Evolutionary conservation across 1,140 invertebrate genomes (phyloP).

Genomic region (Diachasma alloeum): DNA sequence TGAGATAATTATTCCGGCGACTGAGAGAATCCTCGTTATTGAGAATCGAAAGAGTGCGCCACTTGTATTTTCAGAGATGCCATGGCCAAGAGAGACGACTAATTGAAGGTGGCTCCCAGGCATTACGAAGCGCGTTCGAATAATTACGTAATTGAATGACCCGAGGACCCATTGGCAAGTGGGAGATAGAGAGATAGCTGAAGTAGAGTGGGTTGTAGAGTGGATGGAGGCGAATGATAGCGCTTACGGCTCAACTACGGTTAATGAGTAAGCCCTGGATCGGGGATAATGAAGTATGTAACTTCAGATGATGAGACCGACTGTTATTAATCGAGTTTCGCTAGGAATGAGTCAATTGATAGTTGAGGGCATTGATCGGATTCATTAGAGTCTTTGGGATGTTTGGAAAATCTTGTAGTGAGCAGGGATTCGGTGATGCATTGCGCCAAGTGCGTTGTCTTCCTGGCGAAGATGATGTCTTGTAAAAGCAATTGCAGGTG

Average conservation of each 20-base stretch:
- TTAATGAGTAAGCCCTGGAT: constrained; percentile 24
- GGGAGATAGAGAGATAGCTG: constrained; percentile 5
- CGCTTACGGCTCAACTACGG: constrained; percentile 10
- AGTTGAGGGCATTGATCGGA: background rate
- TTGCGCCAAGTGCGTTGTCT: too few species aligned
- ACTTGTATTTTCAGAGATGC: background rate
- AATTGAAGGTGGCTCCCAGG: constrained; percentile 34
- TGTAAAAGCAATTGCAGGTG: too few species aligned
- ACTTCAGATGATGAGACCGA: constrained; percentile 15
- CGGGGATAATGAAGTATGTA: constrained; percentile 18
- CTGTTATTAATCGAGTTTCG: constrained; percentile 17
- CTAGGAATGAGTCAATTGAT: background rate
- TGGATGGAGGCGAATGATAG: constrained; percentile 1
- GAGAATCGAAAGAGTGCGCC: constrained; percentile 6
- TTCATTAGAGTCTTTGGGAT: background rate
- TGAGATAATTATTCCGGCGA: background rate
- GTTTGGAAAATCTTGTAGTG: too few species aligned
- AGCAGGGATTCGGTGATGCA: too few species aligned
- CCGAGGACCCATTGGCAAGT: constrained; percentile 23
- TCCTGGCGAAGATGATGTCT: too few species aligned
- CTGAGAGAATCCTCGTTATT: constrained; percentile 1
- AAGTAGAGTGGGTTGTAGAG: background rate
- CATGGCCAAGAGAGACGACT: constrained; percentile 28
- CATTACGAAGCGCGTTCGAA: constrained; percentile 35
- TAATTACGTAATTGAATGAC: constrained; percentile 45